Conservation (phyloP, 2,113 vertebrate species). For the Heteronetta atricapilla region DNA sequence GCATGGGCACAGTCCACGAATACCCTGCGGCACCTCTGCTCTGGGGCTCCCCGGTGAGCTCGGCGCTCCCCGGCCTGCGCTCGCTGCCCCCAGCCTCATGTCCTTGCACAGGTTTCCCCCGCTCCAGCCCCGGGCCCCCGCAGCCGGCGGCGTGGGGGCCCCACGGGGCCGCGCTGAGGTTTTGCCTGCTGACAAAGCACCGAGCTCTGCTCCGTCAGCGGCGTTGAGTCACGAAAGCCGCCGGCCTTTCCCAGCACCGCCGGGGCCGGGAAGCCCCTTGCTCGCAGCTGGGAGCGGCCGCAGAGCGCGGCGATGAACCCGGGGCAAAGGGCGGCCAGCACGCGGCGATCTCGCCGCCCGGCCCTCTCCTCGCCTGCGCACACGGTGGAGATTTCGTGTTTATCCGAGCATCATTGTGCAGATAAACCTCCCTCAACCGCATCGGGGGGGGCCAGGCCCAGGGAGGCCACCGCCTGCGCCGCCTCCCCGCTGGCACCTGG, state of each 20-base stretch:
- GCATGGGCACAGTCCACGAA: neutral
- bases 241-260: neutral
- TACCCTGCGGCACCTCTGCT: neutral
- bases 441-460: accelerated
- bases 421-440: neutral
- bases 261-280: neutral
- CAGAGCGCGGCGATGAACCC: neutral
- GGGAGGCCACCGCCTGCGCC: neutral
- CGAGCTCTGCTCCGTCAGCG: neutral
- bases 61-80: neutral
- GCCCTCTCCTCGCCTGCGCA: accelerated
- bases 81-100: neutral
- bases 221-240: conserved; percentile 10
- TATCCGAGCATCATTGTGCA: accelerated
- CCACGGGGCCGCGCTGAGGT: accelerated
- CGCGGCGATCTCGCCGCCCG: neutral
- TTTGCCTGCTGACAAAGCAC: neutral
- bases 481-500: neutral
- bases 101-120: neutral
- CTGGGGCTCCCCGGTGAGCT: no score
- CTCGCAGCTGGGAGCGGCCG: neutral
- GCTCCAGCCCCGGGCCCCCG: neutral
- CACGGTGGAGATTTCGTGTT: neutral
- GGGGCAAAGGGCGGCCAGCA: no score
- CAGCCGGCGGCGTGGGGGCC: neutral